Base-by-base conservation (phyloP, 2,888 invertebrate genomes). In the Caenorhabditis sp. region DNA sequence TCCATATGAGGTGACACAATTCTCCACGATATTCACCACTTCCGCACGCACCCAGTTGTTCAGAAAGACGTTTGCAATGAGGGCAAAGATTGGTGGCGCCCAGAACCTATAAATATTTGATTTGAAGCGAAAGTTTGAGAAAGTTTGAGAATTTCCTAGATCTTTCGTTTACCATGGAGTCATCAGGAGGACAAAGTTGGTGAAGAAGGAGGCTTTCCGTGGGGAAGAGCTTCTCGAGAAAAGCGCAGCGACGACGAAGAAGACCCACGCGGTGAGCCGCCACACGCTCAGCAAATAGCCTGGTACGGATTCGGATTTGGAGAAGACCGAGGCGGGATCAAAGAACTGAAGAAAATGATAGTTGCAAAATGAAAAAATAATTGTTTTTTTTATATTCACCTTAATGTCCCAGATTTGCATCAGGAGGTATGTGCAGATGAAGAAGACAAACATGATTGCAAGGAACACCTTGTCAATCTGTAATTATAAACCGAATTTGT, bases 271-370 rank as follows among this genome's bases (percentile, higher is more conserved):
- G 0, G 95, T 88, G 20, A 86, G 40, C n/a, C 81, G 74, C 86
- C 80, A 83, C 4, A 53, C 35, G n/a, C 76, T 80, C 2, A 86
- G 28, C 11, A 82, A 26, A 89, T 96, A 96, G 0, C 97, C 97
- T 0, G 96, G 95, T 0, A 96, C 95, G 51, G 96, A 96, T 93
- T 97, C 97, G 90, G 96, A 97, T 1, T 96, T 92, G 91, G 97
- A 97, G 13, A 96, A 92, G 0, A 97, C 97, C 92, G 95, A 94
- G 1, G 96, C 97, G 0, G 97, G 96, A 92, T 97, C 97, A 91
- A 97, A 97, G 0, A 95, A 94, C 95, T 96, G 92, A 0, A 92
- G 91, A 9, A 32, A 9, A 9, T 6, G 32, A 32, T 32, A 0
- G n/a, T 47, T 18, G 18, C 2, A 51, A 28, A n/a, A 55, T 35